Conservation (phyloP, 2,888 invertebrate genomes). For the Tethea ocularis region DNA sequence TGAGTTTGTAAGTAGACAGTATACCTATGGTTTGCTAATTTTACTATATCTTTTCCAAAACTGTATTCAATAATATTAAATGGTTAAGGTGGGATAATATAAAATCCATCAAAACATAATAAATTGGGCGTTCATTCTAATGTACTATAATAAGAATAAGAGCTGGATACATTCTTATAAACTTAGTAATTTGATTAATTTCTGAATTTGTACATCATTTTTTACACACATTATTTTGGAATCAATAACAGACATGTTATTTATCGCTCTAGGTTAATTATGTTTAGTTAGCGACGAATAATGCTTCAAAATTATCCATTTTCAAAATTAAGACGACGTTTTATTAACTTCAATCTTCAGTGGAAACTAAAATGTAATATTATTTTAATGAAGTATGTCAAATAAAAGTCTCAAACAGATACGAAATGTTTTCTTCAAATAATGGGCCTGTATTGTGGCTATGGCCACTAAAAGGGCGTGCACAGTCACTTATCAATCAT, state of each 20-base stretch:
- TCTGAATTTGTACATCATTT: background rate
- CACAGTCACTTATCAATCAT: too few relatives aligned
- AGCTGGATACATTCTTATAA: background rate
- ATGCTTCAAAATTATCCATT: background rate
- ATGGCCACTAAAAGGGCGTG: too few relatives aligned
- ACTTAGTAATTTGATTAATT: background rate
- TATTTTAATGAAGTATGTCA: constrained; percentile 62
- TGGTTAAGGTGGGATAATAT: too few relatives aligned
- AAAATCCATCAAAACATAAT: background rate
- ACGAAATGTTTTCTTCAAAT: background rate
- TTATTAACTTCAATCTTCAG: constrained; percentile 37
- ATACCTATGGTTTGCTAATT: background rate
- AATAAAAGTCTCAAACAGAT: constrained; percentile 67
- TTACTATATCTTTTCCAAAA: too few relatives aligned
- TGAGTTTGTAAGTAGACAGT: background rate
- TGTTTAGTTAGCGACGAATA: background rate
- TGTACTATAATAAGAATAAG: background rate
- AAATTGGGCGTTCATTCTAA: background rate
- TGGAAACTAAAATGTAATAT: constrained; percentile 52
- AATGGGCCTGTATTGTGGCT: too few relatives aligned
- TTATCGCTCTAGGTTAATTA: background rate
- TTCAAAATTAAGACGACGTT: constrained; percentile 15
- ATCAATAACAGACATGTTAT: background rate
- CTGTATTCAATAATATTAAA: background rate
- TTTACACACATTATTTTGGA: background rate